Percentiles rank a stretch among this genome's conserved stretches.
Evolutionary conservation across 2,113 vertebrate species (phyloP).

Genomic region (Esox niger): DNA sequence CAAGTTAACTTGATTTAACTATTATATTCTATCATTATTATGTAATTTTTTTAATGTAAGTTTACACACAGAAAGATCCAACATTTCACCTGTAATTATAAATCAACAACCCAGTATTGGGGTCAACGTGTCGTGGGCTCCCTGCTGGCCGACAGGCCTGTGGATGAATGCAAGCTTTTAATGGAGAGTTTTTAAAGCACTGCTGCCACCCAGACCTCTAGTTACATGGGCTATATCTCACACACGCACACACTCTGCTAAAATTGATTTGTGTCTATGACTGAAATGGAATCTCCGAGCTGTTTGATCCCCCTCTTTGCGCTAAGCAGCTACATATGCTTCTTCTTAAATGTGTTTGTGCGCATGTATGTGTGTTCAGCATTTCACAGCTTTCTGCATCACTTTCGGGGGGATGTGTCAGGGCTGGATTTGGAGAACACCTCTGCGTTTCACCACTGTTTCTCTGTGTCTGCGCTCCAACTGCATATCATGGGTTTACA

Average conservation of each 20-base stretch:
- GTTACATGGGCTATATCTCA: conserved; percentile 22
- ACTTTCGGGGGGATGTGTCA: conserved; percentile 11
- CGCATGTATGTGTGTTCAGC: neutral
- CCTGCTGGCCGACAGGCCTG: conserved; percentile 27
- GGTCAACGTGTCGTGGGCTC: conserved; percentile 33
- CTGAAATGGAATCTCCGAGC: conserved; percentile 34
- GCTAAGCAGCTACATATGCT: conserved; percentile 29
- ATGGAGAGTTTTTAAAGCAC: conserved; percentile 31
- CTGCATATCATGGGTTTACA: neutral
- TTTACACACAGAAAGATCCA: too few relatives aligned
- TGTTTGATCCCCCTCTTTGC: conserved; percentile 27
- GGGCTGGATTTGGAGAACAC: conserved; percentile 6
- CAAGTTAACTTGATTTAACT: too few relatives aligned
- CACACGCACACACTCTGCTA: conserved; percentile 27
- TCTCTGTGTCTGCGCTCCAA: neutral
- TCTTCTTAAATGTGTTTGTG: conserved; percentile 18
- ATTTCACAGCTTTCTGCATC: conserved; percentile 7
- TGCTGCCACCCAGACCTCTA: conserved; percentile 40
- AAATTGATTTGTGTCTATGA: conserved; percentile 30
- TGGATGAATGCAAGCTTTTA: conserved; percentile 50
- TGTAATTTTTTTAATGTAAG: too few relatives aligned
- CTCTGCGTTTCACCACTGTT: neutral
- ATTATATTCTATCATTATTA: too few relatives aligned
- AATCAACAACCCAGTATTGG: neutral
- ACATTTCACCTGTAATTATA: too few relatives aligned